These are phyloP conservation scores for Paralichthys olivaceus DNA, from an alignment of 2,113 vertebrate genomes.

Conservation along the genomic window DNA sequence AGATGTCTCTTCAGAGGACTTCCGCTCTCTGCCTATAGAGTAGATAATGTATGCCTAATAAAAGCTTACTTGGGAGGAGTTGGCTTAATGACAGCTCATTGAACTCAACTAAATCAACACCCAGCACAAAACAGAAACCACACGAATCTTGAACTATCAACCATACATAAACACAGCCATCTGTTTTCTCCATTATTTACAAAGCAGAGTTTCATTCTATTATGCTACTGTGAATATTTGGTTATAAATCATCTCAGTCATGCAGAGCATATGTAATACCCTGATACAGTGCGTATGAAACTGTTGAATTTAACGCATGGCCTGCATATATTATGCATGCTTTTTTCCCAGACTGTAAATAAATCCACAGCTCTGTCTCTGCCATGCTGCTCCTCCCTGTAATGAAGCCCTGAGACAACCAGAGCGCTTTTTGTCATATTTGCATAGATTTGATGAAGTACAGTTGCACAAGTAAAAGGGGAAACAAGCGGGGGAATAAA, in stretches of 20 bases:
- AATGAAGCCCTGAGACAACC: constrained; percentile 3
- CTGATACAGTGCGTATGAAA: constrained; percentile 14
- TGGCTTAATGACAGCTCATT: constrained; percentile 34
- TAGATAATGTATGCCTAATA: constrained; percentile 22
- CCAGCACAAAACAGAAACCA: constrained; percentile 33
- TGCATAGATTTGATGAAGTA: neutral
- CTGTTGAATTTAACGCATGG: neutral
- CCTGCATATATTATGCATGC: constrained; percentile 16
- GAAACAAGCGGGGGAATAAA: neutral
- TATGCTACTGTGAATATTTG: constrained; percentile 13
- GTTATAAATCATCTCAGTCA: constrained; percentile 35
- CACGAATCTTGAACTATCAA: constrained; percentile 21
- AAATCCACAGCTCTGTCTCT: constrained; percentile 2
- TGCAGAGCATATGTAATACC: constrained; percentile 24
- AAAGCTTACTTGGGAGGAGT: constrained; percentile 47
- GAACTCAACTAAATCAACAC: constrained; percentile 49
- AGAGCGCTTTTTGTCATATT: neutral
- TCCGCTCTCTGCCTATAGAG: constrained; percentile 18
- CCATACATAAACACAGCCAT: constrained; percentile 33
- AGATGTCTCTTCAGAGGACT: neutral
- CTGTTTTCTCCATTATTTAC: constrained; percentile 34
- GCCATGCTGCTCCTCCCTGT: no score
- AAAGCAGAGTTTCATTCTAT: constrained; percentile 13
- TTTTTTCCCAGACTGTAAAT: neutral
- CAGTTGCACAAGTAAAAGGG: neutral